phyloP scores from a whole-genome alignment of 2,113 vertebrate genomes.

The Cavia aperea region DNA sequence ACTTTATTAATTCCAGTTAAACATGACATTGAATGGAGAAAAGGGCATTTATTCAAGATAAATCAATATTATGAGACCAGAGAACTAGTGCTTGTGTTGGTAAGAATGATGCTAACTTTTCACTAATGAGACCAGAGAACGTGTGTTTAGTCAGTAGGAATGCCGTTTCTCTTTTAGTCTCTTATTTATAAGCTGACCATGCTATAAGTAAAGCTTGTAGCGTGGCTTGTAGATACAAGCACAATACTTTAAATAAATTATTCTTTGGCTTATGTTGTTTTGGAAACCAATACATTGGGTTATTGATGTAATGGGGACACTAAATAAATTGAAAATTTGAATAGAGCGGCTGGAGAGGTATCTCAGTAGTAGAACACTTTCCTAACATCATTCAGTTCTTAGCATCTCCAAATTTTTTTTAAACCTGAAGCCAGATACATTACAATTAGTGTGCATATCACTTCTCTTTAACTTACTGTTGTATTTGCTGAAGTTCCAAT shows the following conservation, averaged over 20 bases:
- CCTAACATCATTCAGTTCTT: background rate
- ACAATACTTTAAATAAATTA: background rate
- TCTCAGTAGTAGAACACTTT: background rate
- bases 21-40: conserved; percentile 56
- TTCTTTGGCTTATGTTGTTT: conserved; percentile 1
- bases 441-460: conserved; percentile 24
- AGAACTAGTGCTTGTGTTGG: conserved; percentile 18
- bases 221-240: background rate
- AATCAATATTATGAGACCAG: conserved; percentile 39
- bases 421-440: background rate
- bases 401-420: background rate
- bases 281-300: background rate
- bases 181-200: background rate
- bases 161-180: background rate
- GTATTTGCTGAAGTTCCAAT: conserved; percentile 37
- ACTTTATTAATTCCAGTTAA: conserved; percentile 54
- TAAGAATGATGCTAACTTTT: background rate
- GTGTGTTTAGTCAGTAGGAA: background rate
- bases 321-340: conserved; percentile 33
- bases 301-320: background rate
- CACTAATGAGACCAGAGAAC: background rate
- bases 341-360: background rate
- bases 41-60: conserved; percentile 59
- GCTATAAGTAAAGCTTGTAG: background rate
- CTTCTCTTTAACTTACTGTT: conserved; percentile 17